Evolutionary conservation across 2,888 invertebrate genomes (phyloP).

Genomic region (Andrena minutula): DNA sequence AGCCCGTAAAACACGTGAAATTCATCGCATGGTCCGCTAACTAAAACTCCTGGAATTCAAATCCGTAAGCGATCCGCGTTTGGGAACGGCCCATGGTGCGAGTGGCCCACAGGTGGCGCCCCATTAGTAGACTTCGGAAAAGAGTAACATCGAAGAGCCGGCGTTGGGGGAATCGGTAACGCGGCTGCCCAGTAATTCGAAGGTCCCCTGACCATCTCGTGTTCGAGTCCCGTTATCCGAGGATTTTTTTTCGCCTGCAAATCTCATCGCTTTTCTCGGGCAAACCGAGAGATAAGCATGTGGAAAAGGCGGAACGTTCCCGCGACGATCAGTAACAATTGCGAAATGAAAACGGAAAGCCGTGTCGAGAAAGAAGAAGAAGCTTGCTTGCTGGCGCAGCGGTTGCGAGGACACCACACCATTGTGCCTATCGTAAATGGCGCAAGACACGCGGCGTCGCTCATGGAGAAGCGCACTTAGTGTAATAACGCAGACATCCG

Average conservation of each 20-base stretch:
- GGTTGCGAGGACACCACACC: conserved; percentile 4
- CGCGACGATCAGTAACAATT: not conserved
- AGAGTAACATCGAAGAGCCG: too few species aligned
- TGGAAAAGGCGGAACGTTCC: not conserved
- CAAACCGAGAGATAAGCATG: too few species aligned
- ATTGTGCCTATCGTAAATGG: conserved; percentile 7
- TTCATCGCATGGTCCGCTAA: conserved; percentile 38
- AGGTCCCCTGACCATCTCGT: too few species aligned
- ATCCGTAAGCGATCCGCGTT: not conserved
- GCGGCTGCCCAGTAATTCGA: too few species aligned
- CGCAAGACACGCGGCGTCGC: conserved; percentile 24
- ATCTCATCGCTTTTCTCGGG: not conserved
- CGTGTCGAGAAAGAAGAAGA: not conserved
- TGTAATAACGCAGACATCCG: conserved; percentile 49
- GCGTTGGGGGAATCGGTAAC: too few species aligned
- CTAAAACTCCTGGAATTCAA: conserved; percentile 39
- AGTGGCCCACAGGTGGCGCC: too few species aligned
- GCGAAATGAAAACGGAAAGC: not conserved
- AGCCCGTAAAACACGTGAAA: conserved; percentile 23
- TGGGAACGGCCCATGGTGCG: too few species aligned
- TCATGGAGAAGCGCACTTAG: conserved; percentile 46
- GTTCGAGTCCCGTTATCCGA: too few species aligned
- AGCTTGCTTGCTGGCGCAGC: not conserved
- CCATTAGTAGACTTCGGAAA: too few species aligned
- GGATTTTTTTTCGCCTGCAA: too few species aligned